Conservation (phyloP, 2,113 vertebrate species). For the Gnathonemus echidnorhynchus region DNA sequence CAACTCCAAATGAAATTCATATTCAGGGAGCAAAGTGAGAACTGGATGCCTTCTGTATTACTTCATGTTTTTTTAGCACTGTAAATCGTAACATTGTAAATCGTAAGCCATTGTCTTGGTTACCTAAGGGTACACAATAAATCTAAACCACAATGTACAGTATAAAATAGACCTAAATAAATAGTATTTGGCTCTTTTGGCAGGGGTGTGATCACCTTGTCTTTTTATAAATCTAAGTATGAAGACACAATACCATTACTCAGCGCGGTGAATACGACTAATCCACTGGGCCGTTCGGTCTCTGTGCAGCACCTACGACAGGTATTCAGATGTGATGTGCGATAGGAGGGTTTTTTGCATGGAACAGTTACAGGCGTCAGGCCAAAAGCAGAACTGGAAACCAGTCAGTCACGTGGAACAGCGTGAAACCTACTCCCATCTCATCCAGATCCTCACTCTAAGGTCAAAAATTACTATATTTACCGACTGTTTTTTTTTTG, state of each 20-base stretch:
- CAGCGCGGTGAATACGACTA: neutral
- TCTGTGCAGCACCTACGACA: neutral
- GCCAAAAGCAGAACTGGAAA: neutral
- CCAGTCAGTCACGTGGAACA: neutral
- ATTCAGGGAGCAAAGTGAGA: neutral
- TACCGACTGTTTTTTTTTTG: neutral
- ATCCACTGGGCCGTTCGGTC: neutral
- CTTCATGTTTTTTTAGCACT: neutral
- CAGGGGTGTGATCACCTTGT: neutral
- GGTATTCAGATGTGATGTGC: neutral
- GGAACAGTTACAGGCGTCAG: neutral
- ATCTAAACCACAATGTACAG: neutral
- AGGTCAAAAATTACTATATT: neutral
- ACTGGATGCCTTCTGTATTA: neutral
- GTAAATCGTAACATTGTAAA: neutral
- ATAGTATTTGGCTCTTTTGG: neutral
- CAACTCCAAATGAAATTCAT: neutral
- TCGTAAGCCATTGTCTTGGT: neutral
- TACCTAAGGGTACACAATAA: neutral
- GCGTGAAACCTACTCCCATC: neutral
- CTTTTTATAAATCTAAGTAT: neutral
- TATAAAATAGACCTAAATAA: neutral
- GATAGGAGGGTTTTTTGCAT: neutral
- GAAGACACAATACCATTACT: neutral
- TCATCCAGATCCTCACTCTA: neutral